A percentile compares a stretch with the other conserved stretches of the same genome.
Evolutionary conservation across 2,888 invertebrate genomes (phyloP).

Genomic region (Rotaria socialis): DNA sequence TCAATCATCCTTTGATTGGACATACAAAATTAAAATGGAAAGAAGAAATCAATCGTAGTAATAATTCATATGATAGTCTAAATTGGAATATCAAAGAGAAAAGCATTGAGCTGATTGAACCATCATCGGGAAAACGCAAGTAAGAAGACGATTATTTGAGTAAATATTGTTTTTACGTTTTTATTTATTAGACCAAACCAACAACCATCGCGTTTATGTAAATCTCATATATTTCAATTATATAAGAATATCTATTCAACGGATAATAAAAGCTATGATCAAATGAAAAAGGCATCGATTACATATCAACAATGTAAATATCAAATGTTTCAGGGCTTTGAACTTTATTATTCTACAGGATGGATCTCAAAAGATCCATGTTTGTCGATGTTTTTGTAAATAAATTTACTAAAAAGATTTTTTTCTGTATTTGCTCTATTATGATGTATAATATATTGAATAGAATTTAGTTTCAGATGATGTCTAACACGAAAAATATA

Average conservation of each 20-base stretch:
- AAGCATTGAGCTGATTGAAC: constrained; percentile 26
- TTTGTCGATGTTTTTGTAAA: constrained; percentile 13
- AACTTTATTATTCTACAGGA: constrained; percentile 20
- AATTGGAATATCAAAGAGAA: constrained; percentile 8
- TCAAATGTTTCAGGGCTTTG: not conserved
- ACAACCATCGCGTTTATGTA: not conserved
- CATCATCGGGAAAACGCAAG: not conserved
- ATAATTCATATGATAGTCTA: constrained; percentile 3
- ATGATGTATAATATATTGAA: too few relatives aligned
- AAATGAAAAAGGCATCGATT: not conserved
- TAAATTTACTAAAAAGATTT: not conserved
- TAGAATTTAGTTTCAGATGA: not conserved
- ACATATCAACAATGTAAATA: constrained; percentile 18
- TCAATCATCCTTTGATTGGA: not conserved
- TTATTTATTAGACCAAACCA: not conserved
- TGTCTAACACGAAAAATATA: not conserved
- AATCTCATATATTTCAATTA: not conserved
- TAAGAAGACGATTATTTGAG: not conserved
- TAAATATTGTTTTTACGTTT: not conserved
- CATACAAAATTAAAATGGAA: not conserved
- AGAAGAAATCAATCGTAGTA: not conserved
- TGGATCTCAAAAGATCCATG: constrained; percentile 26
- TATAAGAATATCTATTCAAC: not conserved
- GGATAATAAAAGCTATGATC: not conserved
- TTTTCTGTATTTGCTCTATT: not conserved